Percentiles rank a stretch among this genome's conserved stretches.
These are phyloP conservation scores for Monochamus saltuarius DNA, from an alignment of 1,140 invertebrate genomes.

Conservation along the genomic window DNA sequence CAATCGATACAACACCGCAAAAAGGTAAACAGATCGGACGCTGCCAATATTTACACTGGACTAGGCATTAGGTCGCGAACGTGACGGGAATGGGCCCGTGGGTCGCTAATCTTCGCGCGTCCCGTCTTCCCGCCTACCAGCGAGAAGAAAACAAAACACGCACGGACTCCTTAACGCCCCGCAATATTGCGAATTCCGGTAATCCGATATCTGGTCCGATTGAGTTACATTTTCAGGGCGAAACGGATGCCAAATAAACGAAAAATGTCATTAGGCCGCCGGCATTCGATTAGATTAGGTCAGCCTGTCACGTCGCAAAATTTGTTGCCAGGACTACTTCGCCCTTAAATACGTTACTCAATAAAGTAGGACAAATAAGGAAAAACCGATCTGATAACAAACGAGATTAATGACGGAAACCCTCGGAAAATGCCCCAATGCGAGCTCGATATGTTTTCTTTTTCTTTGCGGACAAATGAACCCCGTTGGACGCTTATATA, in stretches of 20 bases:
- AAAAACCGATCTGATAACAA: conserved; percentile 13
- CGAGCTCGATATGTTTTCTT: too few relatives aligned
- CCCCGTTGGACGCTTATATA: too few relatives aligned
- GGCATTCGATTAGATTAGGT: conserved; percentile 45
- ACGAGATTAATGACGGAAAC: conserved; percentile 9
- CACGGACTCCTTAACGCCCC: conserved; percentile 45
- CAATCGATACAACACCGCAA: conserved; percentile 4
- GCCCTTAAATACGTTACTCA: neutral
- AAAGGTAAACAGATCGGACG: conserved; percentile 24
- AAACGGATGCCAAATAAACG: conserved; percentile 43
- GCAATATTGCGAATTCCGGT: conserved; percentile 46
- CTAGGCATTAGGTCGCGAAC: conserved; percentile 23
- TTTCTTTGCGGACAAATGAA: too few relatives aligned
- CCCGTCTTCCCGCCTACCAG: conserved; percentile 23
- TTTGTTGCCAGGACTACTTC: conserved; percentile 5
- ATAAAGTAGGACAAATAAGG: conserved; percentile 6
- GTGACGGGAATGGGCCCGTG: conserved; percentile 23
- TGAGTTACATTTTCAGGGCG: conserved; percentile 40
- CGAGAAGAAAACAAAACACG: conserved; percentile 40
- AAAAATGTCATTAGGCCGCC: conserved; percentile 46
- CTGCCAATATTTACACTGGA: conserved; percentile 32
- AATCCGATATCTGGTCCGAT: conserved; percentile 46
- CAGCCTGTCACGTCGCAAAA: conserved; percentile 12
- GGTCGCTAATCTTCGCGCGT: conserved; percentile 29
- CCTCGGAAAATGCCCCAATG: neutral